Base-by-base conservation (phyloP, 2,113 vertebrate genomes). In the Lota lota region DNA sequence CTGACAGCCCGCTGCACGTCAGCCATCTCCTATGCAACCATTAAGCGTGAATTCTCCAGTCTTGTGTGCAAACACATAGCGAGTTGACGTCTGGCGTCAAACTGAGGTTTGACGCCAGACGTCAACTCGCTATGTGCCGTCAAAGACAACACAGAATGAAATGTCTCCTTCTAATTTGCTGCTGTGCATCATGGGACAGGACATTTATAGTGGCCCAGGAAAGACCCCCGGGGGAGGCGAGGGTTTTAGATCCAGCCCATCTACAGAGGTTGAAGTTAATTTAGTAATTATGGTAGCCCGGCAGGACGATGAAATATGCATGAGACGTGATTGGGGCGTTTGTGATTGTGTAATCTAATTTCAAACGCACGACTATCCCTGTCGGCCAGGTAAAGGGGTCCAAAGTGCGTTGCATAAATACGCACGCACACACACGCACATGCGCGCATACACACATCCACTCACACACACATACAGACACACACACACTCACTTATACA, bases 321-420 rank as follows among this genome's bases (percentile, higher is more conserved):
- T 92, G 83, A 92, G 83, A 69, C 65, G 75, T 87, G 85, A 92
- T 91, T 91, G 88, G 89, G 81, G 81, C 73, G 64, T 90, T 92
- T 92, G 86, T 89, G 89, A 91, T 88, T 90, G 85, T 91, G 87
- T 92, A 92, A 92, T 92, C 86, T 88, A 85, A 88, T 91, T 91
- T 89, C 81, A 86, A 77, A 64, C 68, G 58, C 63, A 73, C 67
- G 79, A 78, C 68, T 58, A 18, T 81, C 63, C 58, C 83, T 74
- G 81, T 83, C 78, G 79, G 64, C 50, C 82, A 88, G 87, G 86
- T 89, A 87, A 22, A 64, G 69, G 69, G 56, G 57, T 62, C 20
- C 47, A 8, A 10, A 21, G 1, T 17, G 62, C 64, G 16, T 64
- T 54, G 63, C 54, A 62, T 67, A 74, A 64, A 58, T 56, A 66